Base-by-base conservation (phyloP, 2,888 invertebrate species). In the Drosophila anomelani region DNA sequence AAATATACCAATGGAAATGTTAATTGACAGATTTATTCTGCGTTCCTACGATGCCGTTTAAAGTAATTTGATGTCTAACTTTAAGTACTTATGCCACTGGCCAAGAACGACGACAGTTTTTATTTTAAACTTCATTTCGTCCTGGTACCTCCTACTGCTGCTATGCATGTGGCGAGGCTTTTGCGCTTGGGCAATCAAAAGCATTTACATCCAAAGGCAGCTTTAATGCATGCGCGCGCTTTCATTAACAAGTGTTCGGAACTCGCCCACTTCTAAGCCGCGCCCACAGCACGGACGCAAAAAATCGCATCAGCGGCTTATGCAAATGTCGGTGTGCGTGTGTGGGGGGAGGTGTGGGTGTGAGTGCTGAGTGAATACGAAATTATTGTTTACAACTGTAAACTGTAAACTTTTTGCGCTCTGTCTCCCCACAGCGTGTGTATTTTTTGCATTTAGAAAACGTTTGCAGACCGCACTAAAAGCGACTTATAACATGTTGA, bases 401-500 rank as follows among this genome's bases (percentile, higher is more conserved):
- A 83, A 83, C 83, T 83, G 85, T 82, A 82, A 82, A 87, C 82
- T 82, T 87, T 81, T 74, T 41, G 36, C 82, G 71, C 63, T 54
- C 43, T 10, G 23, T 32, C 20, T 49, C 53, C 20, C 71, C 43
- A 39, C 41, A 17, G 36, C 10, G 44, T 34, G 44, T 70, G 41
- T 72, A 44, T 69, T 62, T 68, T 67, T 66, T 62, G 67, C 43
- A 71, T 79, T 84, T 88, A 84, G 88, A 81, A 84, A 82, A 66
- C 84, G 80, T 76, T 87, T 80, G 79, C 81, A 81, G 80, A 89
- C 86, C 86, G 90, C 86, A 87, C 90, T 88, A 88, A 87, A 89
- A 88, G 86, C 88, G 86, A 87, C 88, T 87, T 87, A 87, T 88
- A 87, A 89, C 86, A 87, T 87, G 90, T 88, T 87, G 86, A 87